Percentiles rank a stretch among this genome's conserved stretches.
Conservation (phyloP, 2,113 vertebrate species). For the Thryonomys swinderianus region DNA sequence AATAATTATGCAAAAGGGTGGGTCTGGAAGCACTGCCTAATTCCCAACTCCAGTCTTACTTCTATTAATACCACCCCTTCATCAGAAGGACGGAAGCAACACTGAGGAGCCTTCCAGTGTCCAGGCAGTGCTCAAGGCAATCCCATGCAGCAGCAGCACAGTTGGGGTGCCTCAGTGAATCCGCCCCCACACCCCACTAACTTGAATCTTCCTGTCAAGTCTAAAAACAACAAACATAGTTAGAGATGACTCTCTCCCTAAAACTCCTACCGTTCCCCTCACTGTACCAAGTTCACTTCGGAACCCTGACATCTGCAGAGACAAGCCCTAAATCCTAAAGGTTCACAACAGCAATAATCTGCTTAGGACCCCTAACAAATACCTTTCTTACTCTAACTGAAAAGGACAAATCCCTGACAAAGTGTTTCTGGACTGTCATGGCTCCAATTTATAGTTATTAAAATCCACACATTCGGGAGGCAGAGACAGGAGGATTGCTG, state of each 20-base stretch:
- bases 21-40: neutral
- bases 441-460: neutral
- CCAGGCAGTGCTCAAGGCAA: neutral
- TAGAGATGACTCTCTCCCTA: neutral
- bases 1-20: neutral
- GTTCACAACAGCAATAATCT: neutral
- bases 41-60: neutral
- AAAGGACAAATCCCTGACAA: neutral
- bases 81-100: neutral
- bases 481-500: too few relatives aligned
- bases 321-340: neutral
- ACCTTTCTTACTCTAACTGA: neutral
- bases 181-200: neutral
- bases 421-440: neutral
- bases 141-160: neutral
- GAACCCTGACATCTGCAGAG: neutral
- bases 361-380: neutral
- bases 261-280: neutral
- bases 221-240: neutral
- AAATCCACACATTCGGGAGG: neutral
- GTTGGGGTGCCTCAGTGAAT: neutral
- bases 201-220: neutral
- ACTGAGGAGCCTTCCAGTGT: neutral
- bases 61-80: neutral
- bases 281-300: neutral